Evolutionary conservation across 2,888 invertebrate species (phyloP), one percentile per base, ranked within the genome.

Genomic region (Drosophila buzzatii): DNA sequence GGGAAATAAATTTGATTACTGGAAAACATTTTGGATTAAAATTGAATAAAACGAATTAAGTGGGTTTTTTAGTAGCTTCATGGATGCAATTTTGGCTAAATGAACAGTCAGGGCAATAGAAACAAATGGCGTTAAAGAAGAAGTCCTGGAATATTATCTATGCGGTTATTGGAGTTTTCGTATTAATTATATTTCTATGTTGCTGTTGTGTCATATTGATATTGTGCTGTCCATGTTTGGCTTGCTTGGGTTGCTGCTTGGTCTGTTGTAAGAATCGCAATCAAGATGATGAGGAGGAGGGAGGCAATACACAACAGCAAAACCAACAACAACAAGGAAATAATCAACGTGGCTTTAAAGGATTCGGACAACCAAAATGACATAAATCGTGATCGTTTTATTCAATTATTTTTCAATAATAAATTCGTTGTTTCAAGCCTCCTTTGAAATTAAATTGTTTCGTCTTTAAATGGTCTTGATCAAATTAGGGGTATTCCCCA

Each of bases 181-280:
- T 62, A 1, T 3, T 53, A 2, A 2, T 47, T 7, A 2, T 57
- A 1, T 7, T 70, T 16, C n/a, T 39, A 3, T 61, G 61, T 41
- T 69, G 70, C 12, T 37, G 23, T 8, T 61, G 59, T 52, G 14
- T 57, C 14, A 0, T 62, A 7, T 16, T 71, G 14, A 44, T 70
- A n/a, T 14, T 70, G 3, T 71, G 71, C 12, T 63, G 63, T 20
- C 71, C 71, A 5, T 16, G 57, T 18, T 7, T 62, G 4, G 57
- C 52, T 4, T 3, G 51, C 1, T 33, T 70, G 12, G 37, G 39
- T n/a, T 58, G 52, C 27, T 53, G 52, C 39, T 2, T 16, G 1
- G 0, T 5, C 5, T 60, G 60, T 8, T 41, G 27, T 16, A 35
- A 14, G n/a, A 27, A 27, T 0, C 9, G 55, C 7, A 12, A 55